These are phyloP conservation scores for Agrenia bidenticulata DNA, from an alignment of 2,888 invertebrate species.

Conservation along the genomic window DNA sequence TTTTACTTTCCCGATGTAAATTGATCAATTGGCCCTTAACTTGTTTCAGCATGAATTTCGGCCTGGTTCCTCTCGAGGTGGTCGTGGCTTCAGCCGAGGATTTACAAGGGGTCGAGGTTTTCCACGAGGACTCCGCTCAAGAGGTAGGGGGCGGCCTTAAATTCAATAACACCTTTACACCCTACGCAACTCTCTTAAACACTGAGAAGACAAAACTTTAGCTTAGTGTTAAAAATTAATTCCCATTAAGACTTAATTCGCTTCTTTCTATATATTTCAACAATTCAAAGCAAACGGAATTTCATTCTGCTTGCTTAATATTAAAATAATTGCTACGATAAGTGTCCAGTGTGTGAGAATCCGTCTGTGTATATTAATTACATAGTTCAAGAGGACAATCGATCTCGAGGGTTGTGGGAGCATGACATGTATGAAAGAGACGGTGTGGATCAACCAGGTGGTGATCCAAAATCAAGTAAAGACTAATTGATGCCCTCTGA, in stretches of 20 bases:
- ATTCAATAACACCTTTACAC: too few relatives aligned
- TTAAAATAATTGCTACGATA: neutral
- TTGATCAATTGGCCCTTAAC: too few relatives aligned
- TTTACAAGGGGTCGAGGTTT: slow-evolving; percentile 31
- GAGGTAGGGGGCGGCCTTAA: slow-evolving; percentile 34
- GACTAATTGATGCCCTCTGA: neutral
- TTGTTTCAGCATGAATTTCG: slow-evolving; percentile 28
- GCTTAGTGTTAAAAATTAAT: too few relatives aligned
- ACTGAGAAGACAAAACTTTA: too few relatives aligned
- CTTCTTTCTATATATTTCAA: too few relatives aligned
- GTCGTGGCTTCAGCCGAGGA: slow-evolving; percentile 13
- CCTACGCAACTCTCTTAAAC: too few relatives aligned
- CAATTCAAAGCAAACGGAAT: slow-evolving; percentile 1
- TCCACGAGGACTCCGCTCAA: slow-evolving; percentile 11
- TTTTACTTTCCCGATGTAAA: neutral
- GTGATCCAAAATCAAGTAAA: slow-evolving; percentile 14
- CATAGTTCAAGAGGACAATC: slow-evolving; percentile 7
- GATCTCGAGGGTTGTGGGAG: slow-evolving; percentile 45
- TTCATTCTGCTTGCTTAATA: neutral
- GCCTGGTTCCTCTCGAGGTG: neutral
- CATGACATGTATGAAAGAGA: slow-evolving; percentile 50
- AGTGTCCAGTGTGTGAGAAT: neutral
- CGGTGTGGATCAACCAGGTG: slow-evolving; percentile 13
- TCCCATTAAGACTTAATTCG: neutral
- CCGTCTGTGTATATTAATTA: slow-evolving; percentile 7